Evolutionary conservation across 2,888 invertebrate genomes (phyloP), one percentile per base, ranked within the genome.

Genomic region (Xestia sexstrigata): DNA sequence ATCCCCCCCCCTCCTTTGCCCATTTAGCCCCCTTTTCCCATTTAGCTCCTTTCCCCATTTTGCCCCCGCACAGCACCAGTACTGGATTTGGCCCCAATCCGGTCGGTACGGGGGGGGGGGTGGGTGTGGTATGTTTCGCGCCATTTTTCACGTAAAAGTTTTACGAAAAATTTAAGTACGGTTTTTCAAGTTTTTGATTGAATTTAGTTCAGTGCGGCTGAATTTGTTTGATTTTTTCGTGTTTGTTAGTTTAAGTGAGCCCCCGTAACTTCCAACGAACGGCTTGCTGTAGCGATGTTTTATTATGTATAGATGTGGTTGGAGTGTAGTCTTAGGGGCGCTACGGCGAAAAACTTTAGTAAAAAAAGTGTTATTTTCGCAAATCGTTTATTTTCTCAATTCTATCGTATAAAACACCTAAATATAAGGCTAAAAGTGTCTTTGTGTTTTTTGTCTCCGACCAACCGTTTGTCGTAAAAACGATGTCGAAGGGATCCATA

Each of bases 1-100:
- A 58, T 9, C 8, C 49, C 49, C 45, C 42, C 13, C 42, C 42
- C 42, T 42, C 42, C 9, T 42, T 9, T 42, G 42, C 42, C 11
- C 42, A 42, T 42, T 42, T 42, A 9, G 11, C 42, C 42, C 11
- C 42, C 42, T 42, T 42, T 42, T 42, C 42, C 42, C 9, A 42
- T 42, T 9, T 11, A 11, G 9, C 42, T 11, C 42, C 42, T 9
- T 42, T 42, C 1, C 42, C 42, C 42, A 42, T 42, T 42, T 42
- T 42, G 42, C 42, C 42, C 42, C 42, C 42, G 42, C 42, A 42
- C 11, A 11, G 78, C 78, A 88, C 74, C 87, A 87, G 87, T 87
- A 65, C 7, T 74, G 81, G 62, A 82, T 78, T 83, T 74, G 75
- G 72, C 70, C 75, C 69, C 77, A 78, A 60, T 76, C 70, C 77